A percentile compares a stretch with the other conserved stretches of the same genome.
Conservation (phyloP, 1,140 invertebrate species). For the Dufourea novaeangliae region DNA sequence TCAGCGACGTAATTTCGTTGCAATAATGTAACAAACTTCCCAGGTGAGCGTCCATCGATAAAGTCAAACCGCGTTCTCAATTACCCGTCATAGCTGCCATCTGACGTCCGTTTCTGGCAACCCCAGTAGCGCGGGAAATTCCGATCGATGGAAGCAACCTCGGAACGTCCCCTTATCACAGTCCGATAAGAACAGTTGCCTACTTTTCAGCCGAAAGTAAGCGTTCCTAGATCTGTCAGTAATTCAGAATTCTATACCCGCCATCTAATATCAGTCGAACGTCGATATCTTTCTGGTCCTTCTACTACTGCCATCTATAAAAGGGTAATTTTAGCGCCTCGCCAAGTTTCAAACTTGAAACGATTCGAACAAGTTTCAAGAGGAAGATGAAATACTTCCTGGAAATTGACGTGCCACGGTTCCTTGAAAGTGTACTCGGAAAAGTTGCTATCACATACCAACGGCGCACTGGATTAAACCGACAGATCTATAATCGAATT, state of each 20-base stretch:
- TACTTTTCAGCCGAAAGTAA: neutral
- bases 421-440: no score
- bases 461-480: constrained; percentile 4
- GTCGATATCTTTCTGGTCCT: neutral
- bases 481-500: constrained; percentile 34
- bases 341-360: no score
- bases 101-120: neutral
- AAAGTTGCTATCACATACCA: constrained; percentile 3
- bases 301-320: neutral
- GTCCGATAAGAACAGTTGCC: constrained; percentile 7
- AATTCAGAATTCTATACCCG: no score
- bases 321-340: neutral
- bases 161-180: neutral
- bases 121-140: neutral
- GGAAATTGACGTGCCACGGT: no score
- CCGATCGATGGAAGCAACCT: neutral
- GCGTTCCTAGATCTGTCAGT: neutral
- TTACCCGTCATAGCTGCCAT: neutral
- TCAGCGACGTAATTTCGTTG: neutral
- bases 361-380: no score
- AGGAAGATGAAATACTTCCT: no score
- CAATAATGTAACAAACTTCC: neutral
- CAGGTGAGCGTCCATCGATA: neutral
- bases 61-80: neutral
- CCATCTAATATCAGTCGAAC: neutral